A percentile compares a stretch with the other conserved stretches of the same genome.
phyloP scores from a whole-genome alignment of 2,113 vertebrate genomes.

The Heterotis niloticus region DNA sequence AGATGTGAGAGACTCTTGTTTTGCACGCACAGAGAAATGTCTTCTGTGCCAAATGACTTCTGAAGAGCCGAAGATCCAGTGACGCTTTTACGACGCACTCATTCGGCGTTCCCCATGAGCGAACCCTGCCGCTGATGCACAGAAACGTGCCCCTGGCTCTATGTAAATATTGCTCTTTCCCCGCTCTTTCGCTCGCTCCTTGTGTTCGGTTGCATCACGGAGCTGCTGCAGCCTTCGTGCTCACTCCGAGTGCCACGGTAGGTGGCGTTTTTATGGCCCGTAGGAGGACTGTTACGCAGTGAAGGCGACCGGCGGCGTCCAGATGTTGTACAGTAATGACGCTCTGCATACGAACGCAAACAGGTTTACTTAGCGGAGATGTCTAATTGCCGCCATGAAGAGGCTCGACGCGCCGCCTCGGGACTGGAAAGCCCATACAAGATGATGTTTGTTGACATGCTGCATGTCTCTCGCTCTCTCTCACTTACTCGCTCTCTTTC shows the following conservation, averaged over 20 bases:
- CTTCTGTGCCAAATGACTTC: slow-evolving; percentile 74
- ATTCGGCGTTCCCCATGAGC: background rate
- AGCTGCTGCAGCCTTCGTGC: background rate
- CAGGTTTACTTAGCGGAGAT: slow-evolving; percentile 7
- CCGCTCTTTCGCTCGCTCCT: background rate
- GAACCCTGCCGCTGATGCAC: background rate
- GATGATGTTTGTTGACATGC: too few species aligned
- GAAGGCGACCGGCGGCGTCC: slow-evolving; percentile 6
- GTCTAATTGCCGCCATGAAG: background rate
- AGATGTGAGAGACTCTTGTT: slow-evolving; percentile 75
- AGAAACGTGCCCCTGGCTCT: background rate
- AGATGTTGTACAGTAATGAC: slow-evolving; percentile 20
- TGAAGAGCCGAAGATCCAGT: slow-evolving; percentile 64
- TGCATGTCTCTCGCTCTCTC: background rate
- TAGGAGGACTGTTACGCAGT: background rate
- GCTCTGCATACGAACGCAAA: background rate
- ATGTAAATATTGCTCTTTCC: slow-evolving; percentile 2
- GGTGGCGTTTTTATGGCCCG: background rate
- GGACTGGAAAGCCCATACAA: background rate
- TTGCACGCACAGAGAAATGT: slow-evolving; percentile 76
- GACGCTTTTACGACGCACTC: background rate
- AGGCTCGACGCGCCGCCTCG: background rate
- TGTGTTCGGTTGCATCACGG: background rate
- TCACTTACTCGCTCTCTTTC: background rate
- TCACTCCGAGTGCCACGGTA: background rate